Evolutionary conservation across 1,140 invertebrate genomes (phyloP).

Genomic region (Trachymyrmex cornetzi): DNA sequence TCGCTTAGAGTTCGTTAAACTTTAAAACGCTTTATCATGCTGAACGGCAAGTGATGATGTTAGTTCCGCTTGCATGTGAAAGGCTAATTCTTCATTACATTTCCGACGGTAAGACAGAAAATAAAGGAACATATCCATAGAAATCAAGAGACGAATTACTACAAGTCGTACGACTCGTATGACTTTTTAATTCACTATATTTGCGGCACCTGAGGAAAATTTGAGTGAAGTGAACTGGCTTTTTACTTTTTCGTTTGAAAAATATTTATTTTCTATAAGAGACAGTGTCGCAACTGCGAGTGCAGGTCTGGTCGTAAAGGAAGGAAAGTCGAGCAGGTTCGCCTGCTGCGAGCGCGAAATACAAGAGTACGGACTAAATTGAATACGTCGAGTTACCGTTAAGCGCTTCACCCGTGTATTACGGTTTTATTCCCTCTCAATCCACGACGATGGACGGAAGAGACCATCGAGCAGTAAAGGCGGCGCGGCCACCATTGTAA

Average conservation of each 20-base stretch:
- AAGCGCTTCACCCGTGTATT: slow-evolving; percentile 41
- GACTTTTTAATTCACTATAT: not conserved
- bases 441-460: slow-evolving; percentile 37
- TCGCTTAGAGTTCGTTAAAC: slow-evolving; percentile 31
- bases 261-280: not conserved
- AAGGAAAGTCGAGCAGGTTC: slow-evolving; percentile 24
- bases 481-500: slow-evolving; percentile 37
- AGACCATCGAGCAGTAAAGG: slow-evolving; percentile 24
- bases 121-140: not conserved
- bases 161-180: not conserved
- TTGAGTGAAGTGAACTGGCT: not conserved
- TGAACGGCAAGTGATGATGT: slow-evolving; percentile 11
- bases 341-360: slow-evolving; percentile 3
- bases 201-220: not conserved
- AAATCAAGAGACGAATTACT: not conserved
- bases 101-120: not conserved
- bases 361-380: slow-evolving; percentile 29
- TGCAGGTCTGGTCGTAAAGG: slow-evolving; percentile 11
- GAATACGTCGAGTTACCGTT: slow-evolving; percentile 46
- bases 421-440: slow-evolving; percentile 56
- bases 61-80: slow-evolving; percentile 15
- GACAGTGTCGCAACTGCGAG: slow-evolving; percentile 5
- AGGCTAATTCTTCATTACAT: slow-evolving; percentile 25
- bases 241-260: not conserved
- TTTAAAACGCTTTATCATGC: slow-evolving; percentile 42